Base-by-base conservation (phyloP, 2,797 vertebrate genomes). In the Anguilla megastoma region DNA sequence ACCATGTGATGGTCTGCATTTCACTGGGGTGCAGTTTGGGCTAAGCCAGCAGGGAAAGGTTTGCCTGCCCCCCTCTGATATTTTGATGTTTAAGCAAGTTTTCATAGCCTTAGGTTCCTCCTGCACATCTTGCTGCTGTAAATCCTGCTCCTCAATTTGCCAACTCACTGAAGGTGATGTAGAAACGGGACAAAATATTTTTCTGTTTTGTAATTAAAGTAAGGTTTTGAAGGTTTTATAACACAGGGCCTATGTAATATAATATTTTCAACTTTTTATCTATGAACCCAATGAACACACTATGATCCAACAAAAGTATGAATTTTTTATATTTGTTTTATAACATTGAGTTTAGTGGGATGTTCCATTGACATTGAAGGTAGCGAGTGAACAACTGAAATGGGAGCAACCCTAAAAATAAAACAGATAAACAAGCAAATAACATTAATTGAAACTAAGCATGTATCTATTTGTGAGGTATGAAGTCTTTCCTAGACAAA, bases 81-180 rank as follows among this genome's bases (percentile, higher is more conserved):
- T 2, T 60, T 79, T 89, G 79, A 92, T 90, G 91, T 90, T 91
- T 89, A 88, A 92, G 91, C 88, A 93, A 94, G 89, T 90, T 95
- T 93, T 86, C 92, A 87, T 90, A 84, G 85, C 69, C 36, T 5
- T 52, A 48, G 76, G 48, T 90, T 83, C 24, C 16, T 50, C 83
- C 56, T 52, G 85, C 33, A 86, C 24, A 80, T 60, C 86, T 7
- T 52, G 63, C 86, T 50, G 36, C 87, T 27, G 21, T 80, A 86
- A 90, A 87, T 90, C 85, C 52, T 48, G 54, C 58, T 89, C n/a
- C 85, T 88, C 60, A 91, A 88, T 92, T 93, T 90, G 85, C 88
- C 87, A 89, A 86, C 88, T 90, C 90, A 89, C 24, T 80, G 56
- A 18, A 7, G 84, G 30, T 63, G 80, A 10, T 66, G 27, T 74